Conservation (phyloP, 2,797 vertebrate genomes). For the Poecilia wingei region DNA sequence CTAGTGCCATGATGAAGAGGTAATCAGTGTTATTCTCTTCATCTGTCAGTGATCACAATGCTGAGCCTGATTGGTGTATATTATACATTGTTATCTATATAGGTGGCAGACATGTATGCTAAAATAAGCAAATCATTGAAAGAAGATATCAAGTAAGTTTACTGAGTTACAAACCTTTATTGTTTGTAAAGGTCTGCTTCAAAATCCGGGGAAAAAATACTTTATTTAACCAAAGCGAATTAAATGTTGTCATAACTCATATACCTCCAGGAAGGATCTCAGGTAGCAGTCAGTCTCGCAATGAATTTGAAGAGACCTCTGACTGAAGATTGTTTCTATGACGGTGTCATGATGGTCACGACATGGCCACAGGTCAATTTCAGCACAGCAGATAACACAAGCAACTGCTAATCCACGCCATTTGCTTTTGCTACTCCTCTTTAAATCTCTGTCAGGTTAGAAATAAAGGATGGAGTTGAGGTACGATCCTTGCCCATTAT, state of each 20-base stretch:
- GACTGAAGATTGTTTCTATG: neutral
- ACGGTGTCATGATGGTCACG: neutral
- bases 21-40: slow-evolving; percentile 18
- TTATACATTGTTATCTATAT: neutral
- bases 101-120: neutral
- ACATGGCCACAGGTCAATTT: neutral
- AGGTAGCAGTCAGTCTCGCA: neutral
- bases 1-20: neutral
- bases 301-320: neutral
- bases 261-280: neutral
- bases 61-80: neutral
- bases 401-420: neutral
- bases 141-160: neutral
- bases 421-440: neutral
- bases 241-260: neutral
- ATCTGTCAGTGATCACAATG: neutral
- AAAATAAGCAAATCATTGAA: neutral
- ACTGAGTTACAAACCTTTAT: neutral
- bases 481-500: neutral
- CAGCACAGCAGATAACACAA: neutral
- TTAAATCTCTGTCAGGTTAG: neutral
- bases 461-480: neutral
- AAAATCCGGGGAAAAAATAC: neutral
- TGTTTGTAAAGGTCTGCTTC: neutral
- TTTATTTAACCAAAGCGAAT: neutral